Evolutionary conservation across 2,113 vertebrate genomes (phyloP).

Genomic region (Arenaria interpres): DNA sequence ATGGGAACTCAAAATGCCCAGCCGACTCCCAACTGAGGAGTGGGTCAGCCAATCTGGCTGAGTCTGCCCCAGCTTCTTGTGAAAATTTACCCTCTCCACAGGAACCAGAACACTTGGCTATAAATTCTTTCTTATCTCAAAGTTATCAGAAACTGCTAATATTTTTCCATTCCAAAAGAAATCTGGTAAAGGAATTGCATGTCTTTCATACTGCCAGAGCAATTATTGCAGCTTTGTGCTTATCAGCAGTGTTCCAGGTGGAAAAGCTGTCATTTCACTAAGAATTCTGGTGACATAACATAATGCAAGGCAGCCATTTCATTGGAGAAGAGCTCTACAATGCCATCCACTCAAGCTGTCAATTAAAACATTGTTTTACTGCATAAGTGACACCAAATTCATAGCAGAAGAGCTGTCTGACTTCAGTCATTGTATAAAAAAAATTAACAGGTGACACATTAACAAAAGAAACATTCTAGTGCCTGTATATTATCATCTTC

Average conservation of each 20-base stretch:
- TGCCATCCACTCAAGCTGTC: background rate
- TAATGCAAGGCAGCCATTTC: background rate
- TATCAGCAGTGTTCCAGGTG: background rate
- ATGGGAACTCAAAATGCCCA: background rate
- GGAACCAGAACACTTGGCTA: background rate
- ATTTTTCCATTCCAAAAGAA: background rate
- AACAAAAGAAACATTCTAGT: background rate
- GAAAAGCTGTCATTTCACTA: background rate
- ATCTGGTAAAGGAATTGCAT: background rate
- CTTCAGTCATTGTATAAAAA: background rate
- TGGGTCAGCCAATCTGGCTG: background rate
- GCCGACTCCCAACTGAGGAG: background rate
- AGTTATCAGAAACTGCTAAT: background rate
- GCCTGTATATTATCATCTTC: background rate
- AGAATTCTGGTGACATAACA: background rate
- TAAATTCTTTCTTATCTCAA: background rate
- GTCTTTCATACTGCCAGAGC: background rate
- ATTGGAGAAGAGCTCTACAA: background rate
- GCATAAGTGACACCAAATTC: background rate
- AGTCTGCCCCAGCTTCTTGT: background rate
- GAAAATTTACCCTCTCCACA: background rate
- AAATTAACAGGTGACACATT: background rate
- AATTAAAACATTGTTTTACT: constrained; percentile 4
- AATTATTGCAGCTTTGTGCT: background rate
- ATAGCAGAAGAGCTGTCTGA: background rate